These are phyloP conservation scores for Diplolepis rosae DNA, from an alignment of 2,888 invertebrate species.

Conservation along the genomic window DNA sequence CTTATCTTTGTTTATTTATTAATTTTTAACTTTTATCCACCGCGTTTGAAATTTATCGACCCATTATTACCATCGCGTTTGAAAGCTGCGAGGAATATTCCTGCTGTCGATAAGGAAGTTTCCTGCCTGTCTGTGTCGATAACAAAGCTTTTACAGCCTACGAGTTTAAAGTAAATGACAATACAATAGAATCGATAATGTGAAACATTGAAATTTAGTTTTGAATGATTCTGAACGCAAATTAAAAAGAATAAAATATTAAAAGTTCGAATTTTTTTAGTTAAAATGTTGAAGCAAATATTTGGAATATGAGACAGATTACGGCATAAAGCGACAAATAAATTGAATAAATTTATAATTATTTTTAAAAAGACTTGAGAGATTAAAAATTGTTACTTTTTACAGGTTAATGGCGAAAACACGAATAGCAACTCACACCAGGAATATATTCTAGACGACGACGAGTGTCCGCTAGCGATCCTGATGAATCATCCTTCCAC, in stretches of 20 bases:
- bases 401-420: conserved; percentile 74
- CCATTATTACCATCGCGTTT: neutral
- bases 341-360: too few relatives aligned
- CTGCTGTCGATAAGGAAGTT: conserved; percentile 13
- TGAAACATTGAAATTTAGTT: too few relatives aligned
- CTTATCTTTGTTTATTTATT: neutral
- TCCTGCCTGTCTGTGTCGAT: neutral
- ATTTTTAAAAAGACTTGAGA: too few relatives aligned
- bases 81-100: neutral
- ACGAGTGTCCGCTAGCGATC: conserved; percentile 97
- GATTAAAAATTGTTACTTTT: conserved; percentile 1
- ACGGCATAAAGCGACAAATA: too few relatives aligned
- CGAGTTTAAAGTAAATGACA: neutral
- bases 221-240: too few relatives aligned
- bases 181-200: neutral
- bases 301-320: too few relatives aligned
- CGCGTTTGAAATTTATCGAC: too few relatives aligned
- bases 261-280: too few relatives aligned
- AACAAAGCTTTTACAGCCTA: neutral
- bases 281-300: too few relatives aligned
- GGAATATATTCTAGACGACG: conserved; percentile 96
- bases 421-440: conserved; percentile 80
- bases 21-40: too few relatives aligned
- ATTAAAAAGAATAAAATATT: too few relatives aligned
- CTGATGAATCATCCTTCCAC: conserved; percentile 92